Conservation (phyloP, 2,113 vertebrate species). For the Megaceryle torquata region DNA sequence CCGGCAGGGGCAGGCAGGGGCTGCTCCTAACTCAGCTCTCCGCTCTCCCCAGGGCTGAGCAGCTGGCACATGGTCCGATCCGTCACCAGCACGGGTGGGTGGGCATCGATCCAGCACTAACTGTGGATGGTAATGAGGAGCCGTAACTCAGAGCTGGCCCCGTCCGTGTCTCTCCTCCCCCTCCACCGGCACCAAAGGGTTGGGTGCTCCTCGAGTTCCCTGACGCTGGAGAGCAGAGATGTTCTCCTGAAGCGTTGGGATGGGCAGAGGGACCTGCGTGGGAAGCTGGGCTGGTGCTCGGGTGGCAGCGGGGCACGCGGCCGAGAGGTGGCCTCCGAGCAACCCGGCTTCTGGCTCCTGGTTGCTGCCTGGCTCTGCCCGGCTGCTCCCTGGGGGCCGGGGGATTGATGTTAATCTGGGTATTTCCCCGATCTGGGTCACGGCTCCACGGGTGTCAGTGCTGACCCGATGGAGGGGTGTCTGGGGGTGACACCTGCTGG, state of each 20-base stretch:
- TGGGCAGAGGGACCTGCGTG: not conserved
- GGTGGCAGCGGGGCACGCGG: not conserved
- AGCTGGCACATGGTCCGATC: accelerated
- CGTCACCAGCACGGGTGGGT: accelerated
- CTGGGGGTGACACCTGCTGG: accelerated
- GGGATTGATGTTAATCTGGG: not conserved
- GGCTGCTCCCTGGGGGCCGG: not conserved
- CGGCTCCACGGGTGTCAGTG: accelerated
- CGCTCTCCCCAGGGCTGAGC: not conserved
- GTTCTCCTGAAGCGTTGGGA: accelerated
- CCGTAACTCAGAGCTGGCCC: not conserved
- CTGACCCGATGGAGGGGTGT: not conserved
- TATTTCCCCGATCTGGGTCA: not conserved
- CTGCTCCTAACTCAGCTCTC: not conserved
- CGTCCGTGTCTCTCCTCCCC: accelerated
- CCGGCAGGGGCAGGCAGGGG: not conserved
- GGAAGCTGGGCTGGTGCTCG: not conserved
- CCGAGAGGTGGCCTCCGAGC: not conserved
- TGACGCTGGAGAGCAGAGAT: accelerated
- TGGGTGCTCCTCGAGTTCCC: not conserved
- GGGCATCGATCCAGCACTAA: not conserved
- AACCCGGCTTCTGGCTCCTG: accelerated
- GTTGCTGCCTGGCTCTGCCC: accelerated
- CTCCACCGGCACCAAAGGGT: accelerated
- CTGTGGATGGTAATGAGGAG: accelerated